These are phyloP conservation scores for Chironomus riparius DNA, from an alignment of 2,888 invertebrate species.

Conservation along the genomic window DNA sequence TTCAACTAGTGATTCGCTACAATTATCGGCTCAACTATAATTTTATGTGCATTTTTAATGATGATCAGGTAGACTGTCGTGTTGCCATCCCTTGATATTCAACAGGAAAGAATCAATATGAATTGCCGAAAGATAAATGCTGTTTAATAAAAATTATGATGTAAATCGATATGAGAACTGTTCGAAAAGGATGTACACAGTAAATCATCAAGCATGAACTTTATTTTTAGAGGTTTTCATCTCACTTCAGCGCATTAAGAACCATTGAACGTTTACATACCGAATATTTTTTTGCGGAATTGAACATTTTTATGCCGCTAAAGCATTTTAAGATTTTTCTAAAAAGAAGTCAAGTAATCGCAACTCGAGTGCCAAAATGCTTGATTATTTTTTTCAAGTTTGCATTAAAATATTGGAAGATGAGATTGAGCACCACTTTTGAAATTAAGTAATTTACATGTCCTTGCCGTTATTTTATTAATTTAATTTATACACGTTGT, in stretches of 20 bases:
- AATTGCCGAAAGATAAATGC: neutral
- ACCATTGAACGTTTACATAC: no score
- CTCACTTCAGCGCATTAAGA: neutral
- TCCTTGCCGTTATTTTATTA: conserved; percentile 5
- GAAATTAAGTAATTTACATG: conserved; percentile 16
- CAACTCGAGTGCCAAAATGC: no score
- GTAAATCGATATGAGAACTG: neutral
- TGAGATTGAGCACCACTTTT: neutral
- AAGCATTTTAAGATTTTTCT: no score
- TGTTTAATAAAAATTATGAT: neutral
- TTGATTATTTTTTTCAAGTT: no score
- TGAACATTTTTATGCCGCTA: no score
- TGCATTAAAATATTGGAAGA: no score
- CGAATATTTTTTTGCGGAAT: no score
- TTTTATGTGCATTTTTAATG: no score
- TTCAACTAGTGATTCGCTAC: no score
- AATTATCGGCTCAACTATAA: no score
- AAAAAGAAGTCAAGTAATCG: no score
- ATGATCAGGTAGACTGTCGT: no score
- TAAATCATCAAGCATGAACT: neutral
- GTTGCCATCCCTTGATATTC: neutral
- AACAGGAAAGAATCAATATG: neutral
- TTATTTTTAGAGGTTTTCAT: neutral
- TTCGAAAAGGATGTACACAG: neutral
- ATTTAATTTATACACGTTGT: neutral